Conservation (phyloP, 2,113 vertebrate genomes). For the Amblyornis subalaris region DNA sequence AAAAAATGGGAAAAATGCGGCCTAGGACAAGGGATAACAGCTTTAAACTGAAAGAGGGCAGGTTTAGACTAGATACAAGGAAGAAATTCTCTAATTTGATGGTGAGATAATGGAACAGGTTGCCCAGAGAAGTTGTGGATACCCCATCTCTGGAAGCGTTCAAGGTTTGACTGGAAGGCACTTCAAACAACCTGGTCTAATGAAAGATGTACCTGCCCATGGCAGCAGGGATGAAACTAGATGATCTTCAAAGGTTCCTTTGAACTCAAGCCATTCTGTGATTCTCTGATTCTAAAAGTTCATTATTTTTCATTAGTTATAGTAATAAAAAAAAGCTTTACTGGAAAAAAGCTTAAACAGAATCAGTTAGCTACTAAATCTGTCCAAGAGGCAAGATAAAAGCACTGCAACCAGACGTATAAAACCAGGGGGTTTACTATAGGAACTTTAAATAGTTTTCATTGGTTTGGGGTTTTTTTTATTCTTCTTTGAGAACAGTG, state of each 20-base stretch:
- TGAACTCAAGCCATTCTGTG: not conserved
- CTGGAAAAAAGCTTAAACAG: not conserved
- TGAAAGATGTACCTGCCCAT: rapidly evolving
- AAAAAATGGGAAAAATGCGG: not conserved
- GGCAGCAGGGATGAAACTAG: not conserved
- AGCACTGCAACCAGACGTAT: not conserved
- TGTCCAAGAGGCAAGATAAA: not conserved
- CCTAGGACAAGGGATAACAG: not conserved
- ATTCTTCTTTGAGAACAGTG: not conserved
- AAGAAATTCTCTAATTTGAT: not conserved
- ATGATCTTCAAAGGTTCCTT: not conserved
- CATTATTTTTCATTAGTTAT: not conserved
- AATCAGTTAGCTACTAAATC: not conserved
- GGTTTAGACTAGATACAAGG: not conserved
- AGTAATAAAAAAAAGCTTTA: not conserved
- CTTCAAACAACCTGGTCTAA: not conserved
- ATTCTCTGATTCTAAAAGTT: not conserved
- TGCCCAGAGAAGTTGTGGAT: not conserved
- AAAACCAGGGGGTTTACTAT: not conserved
- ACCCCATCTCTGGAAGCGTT: not conserved
- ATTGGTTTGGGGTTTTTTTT: not conserved
- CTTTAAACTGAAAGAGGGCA: not conserved
- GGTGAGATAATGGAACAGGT: not conserved
- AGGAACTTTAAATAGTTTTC: not conserved
- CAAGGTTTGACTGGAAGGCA: not conserved